Base-by-base conservation (phyloP, 2,888 invertebrate genomes). In the Drosophila histrio region DNA sequence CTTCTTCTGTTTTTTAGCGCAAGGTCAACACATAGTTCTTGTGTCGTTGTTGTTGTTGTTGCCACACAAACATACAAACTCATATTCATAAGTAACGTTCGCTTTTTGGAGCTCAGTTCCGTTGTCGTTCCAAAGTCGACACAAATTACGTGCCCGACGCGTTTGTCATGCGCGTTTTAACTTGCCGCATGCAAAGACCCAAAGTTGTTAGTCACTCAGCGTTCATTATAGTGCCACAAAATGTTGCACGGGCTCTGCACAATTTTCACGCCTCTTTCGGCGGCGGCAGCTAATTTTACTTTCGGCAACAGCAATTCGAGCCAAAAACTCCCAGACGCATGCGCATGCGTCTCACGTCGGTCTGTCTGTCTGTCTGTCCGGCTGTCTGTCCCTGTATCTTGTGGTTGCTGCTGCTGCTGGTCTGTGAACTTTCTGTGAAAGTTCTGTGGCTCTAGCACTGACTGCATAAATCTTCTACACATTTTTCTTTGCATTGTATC, bases 301-400 rank as follows among this genome's bases (percentile, higher is more conserved):
- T 82, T 86, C 82, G 64, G 74, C 61, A 39, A 52, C 47, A 57
- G 43, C n/a, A n/a, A 54, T 61, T 58, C 50, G 49, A 21, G 13
- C 17, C 53, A 41, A 24, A 28, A 11, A 24, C 26, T 36, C 34
- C 50, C 38, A 44, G 59, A 53, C 72, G 72, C 77, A 76, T 73
- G 79, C 85, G 86, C 88, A 84, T 84, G 86, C 86, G 67, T 53
- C 86, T 87, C 87, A 87, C 85, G 88, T 43, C 41, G 2, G 30
- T 15, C 24, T 4, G 30, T 21, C 24, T 3, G 28, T 22, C 19
- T 3, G 22, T 13, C 22, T n/a, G 21, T 43, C 43, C 3, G 19
- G 11, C 19, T 2, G n/a, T 28, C 19, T 19, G 21, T 38, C 38
- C 4, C 32, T 32, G 13, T 19, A 0, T 17, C 39, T 54, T 53